A percentile compares a stretch with the other conserved stretches of the same genome.
phyloP scores from a whole-genome alignment of 1,140 invertebrate genomes.

The Diabrotica virgifera region DNA sequence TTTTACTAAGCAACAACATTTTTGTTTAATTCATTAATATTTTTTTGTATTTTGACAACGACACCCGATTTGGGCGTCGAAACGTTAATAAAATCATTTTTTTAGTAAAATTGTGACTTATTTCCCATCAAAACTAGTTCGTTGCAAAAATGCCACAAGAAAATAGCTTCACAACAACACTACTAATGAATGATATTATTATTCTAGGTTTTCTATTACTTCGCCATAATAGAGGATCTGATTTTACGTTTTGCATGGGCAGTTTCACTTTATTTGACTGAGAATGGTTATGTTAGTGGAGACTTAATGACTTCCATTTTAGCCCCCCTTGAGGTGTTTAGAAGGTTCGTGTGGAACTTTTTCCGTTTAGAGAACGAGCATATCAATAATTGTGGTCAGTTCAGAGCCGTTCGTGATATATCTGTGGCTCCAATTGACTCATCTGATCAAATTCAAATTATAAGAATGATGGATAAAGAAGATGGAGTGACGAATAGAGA shows the following conservation, averaged over 20 bases:
- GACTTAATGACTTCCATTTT: conserved; percentile 78
- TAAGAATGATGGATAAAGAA: conserved; percentile 72
- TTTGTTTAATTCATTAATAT: too few relatives aligned
- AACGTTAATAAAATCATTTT: too few relatives aligned
- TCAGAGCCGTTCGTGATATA: conserved; percentile 87
- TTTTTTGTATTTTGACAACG: too few relatives aligned
- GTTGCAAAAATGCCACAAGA: background rate
- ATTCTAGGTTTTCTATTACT: conserved; percentile 88
- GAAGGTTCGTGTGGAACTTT: conserved; percentile 90
- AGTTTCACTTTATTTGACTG: conserved; percentile 72
- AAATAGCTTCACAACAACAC: too few relatives aligned
- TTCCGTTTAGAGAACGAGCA: conserved; percentile 93
- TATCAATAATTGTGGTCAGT: conserved; percentile 92
- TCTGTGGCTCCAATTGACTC: conserved; percentile 81
- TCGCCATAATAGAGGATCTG: conserved; percentile 86
- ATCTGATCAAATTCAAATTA: conserved; percentile 67
- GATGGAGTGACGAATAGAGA: conserved; percentile 60
- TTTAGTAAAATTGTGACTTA: too few relatives aligned
- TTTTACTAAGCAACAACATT: too few relatives aligned
- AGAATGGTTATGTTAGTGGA: conserved; percentile 65
- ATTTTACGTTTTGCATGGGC: conserved; percentile 83
- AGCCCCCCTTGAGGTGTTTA: conserved; percentile 80
- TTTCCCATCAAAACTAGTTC: too few relatives aligned
- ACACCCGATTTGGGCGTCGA: too few relatives aligned
- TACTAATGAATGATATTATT: background rate